Base-by-base conservation (phyloP, 2,113 vertebrate species). In the Climacteris rufus region DNA sequence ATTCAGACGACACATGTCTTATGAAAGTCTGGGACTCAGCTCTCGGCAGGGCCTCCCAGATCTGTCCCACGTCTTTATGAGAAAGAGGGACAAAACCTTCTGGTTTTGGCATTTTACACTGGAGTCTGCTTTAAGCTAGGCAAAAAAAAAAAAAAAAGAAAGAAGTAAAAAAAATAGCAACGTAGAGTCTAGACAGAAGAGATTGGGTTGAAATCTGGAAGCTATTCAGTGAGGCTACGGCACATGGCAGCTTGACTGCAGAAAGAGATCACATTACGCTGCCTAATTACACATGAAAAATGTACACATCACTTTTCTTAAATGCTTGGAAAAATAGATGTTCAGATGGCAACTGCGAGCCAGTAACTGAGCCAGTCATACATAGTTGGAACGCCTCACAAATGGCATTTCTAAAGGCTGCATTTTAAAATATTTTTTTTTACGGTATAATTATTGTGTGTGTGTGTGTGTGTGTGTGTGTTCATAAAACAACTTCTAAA, bases 161-260 rank as follows among this genome's bases (percentile, higher is more conserved):
- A 10, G 3, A 5, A 35, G 7, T 6, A 96, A 96, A 97, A 96
- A 97, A 97, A 98, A 96, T 94, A 98, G 98, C 98, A 99, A 98
- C 98, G 98, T 98, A 97, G 98, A 98, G 98, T 99, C 98, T 99
- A 99, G 98, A 99, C 98, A 98, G 98, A 97, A 96, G 96, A 98
- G 98, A 98, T 98, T 98, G 98, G 97, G 97, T 98, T 98, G 98
- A 98, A 98, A 98, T 98, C 98, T 99, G 98, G 98, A 98, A 99
- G 98, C 98, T 98, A 98, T 99, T 98, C 98, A 96, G 97, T 95
- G 96, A 92, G 95, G 96, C 97, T 93, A 97, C 97, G 94, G 98
- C 98, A 98, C 97, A 97, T 96, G 96, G 98, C 98, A 97, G 98
- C 98, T 97, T 97, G 93, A 93, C 97, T 96, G 97, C 97, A 97